These are phyloP conservation scores for Paramisgurnus dabryanus DNA, from an alignment of 2,113 vertebrate species.

Conservation along the genomic window DNA sequence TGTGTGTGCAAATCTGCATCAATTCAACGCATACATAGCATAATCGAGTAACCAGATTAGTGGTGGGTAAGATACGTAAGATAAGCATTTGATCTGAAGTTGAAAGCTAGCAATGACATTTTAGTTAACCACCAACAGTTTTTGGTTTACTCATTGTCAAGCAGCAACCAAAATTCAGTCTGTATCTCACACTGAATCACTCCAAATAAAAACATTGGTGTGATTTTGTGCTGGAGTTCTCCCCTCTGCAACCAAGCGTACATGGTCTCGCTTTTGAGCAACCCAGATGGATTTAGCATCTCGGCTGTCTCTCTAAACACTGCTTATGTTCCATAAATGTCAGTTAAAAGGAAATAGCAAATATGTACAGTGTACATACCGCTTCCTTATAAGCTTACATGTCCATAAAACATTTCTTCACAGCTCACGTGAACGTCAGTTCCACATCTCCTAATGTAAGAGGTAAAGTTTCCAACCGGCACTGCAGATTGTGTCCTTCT, in stretches of 20 bases:
- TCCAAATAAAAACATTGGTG: neutral
- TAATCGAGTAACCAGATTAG: neutral
- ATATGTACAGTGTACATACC: too few species aligned
- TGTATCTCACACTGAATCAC: neutral
- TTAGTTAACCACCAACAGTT: neutral
- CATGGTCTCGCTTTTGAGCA: too few species aligned
- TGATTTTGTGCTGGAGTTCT: neutral
- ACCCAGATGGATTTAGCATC: too few species aligned
- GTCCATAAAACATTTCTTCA: neutral
- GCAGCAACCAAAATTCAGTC: neutral
- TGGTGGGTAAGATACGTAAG: neutral
- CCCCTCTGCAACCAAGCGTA: neutral
- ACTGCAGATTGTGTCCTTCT: slow-evolving; percentile 47
- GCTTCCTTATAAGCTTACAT: neutral
- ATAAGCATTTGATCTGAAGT: neutral
- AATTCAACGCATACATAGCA: neutral
- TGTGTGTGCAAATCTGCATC: slow-evolving; percentile 8
- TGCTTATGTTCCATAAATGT: too few species aligned
- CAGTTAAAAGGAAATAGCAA: neutral
- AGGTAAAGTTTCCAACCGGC: slow-evolving; percentile 54
- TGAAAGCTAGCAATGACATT: neutral
- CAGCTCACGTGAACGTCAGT: slow-evolving; percentile 54
- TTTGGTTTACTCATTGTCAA: neutral
- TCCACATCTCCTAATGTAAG: slow-evolving; percentile 70
- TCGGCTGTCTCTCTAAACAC: neutral